Base-by-base conservation (phyloP, 1,140 invertebrate genomes). In the Lepidurus apus region DNA sequence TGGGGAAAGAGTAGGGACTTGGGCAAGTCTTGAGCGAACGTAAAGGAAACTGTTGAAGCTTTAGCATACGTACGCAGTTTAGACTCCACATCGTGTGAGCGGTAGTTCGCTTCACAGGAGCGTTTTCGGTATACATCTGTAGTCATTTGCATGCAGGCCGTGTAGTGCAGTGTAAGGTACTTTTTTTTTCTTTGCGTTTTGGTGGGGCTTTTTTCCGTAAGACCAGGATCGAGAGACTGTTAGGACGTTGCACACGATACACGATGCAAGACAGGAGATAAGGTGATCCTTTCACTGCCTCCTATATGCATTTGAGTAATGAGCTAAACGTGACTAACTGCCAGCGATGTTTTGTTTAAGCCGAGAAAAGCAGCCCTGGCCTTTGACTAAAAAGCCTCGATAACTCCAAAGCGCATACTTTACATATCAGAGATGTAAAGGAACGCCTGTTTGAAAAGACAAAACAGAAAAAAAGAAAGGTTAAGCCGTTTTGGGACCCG, bases 91-190 rank as follows among this genome's bases (percentile, higher is more conserved):
- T 34, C 34, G 34, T 34, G 34, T 34, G 34, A 34, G 34, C 34
- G 34, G 34, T 34, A 34, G 34, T 47, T 47, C 5, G 45, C 17
- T 6, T 47, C 45, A 47, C 10, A 47, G 45, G 45, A 47, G 45
- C 10, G 45, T 47, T 47, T 34, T 34, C 34, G 34, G 34, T 34
- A 34, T 34, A 65, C 53, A 5, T n/a, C 4, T 65, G 9, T 7
- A 17, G 53, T 21, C 53, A 65, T 65, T 65, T 65, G 53, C 53
- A 65, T 65, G 53, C 53, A 65, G 53, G n/a, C 53, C 53, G 53
- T 65, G 53, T 21, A 21, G 53, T 65, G 53, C 10, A 21, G 53
- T 65, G 53, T 65, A 9, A 7, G 21, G 53, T 65, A 17, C 17
- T 13, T 47, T 34, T 34, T 47, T 65, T 65, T 65, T 65, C 1